A percentile compares a stretch with the other conserved stretches of the same genome.
Conservation (phyloP, 2,113 vertebrate genomes). For the Clarias macrocephalus region DNA sequence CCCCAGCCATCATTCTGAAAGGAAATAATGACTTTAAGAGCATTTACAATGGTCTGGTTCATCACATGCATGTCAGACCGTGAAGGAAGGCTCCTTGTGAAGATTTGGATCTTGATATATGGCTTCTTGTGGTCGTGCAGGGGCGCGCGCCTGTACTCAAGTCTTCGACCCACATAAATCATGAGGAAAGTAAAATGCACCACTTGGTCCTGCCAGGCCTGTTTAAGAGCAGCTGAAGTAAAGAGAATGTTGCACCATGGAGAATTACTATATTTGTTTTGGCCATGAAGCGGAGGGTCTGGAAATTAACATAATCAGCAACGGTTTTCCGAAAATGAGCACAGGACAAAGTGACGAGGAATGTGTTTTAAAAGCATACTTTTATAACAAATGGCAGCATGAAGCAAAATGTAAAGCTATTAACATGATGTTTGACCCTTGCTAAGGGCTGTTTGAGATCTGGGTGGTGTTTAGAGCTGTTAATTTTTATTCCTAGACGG, state of each 20-base stretch:
- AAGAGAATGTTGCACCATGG: conserved; percentile 7
- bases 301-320: conserved; percentile 38
- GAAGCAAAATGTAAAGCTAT: conserved; percentile 16
- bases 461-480: conserved; percentile 21
- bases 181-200: conserved; percentile 38
- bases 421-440: conserved; percentile 26
- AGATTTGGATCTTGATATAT: conserved; percentile 37
- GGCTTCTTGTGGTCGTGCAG: conserved; percentile 19
- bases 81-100: conserved; percentile 15
- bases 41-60: conserved; percentile 21
- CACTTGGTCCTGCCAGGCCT: conserved; percentile 41
- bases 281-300: conserved; percentile 35
- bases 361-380: conserved; percentile 19
- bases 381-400: conserved; percentile 9
- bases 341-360: neutral
- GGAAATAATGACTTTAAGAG: conserved; percentile 33
- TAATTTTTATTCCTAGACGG: neutral
- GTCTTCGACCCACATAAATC: conserved; percentile 45
- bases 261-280: conserved; percentile 49
- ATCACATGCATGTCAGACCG: conserved; percentile 34
- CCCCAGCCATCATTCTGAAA: conserved; percentile 15
- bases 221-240: conserved; percentile 38
- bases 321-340: conserved; percentile 41
- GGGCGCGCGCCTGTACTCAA: conserved; percentile 6
- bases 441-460: conserved; percentile 1